Evolutionary conservation across 2,797 vertebrate genomes (phyloP).

Genomic region (Salarias fasciatus): DNA sequence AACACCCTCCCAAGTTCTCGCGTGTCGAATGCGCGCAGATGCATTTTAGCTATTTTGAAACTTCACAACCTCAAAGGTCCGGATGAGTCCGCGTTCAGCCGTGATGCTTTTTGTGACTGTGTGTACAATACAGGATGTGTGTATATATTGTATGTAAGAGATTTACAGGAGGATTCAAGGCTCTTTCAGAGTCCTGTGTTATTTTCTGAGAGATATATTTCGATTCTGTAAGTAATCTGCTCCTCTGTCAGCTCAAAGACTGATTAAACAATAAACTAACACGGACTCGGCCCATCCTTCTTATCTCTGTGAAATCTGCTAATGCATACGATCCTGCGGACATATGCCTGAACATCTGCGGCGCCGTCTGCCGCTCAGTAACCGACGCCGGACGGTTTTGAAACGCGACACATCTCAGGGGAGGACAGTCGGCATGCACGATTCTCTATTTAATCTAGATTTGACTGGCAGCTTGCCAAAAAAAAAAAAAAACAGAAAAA

Average conservation of each 20-base stretch:
- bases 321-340: neutral
- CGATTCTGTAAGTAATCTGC: constrained; percentile 77
- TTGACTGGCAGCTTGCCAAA: too few species aligned
- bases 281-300: constrained; percentile 37
- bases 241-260: constrained; percentile 72
- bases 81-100: constrained; percentile 56
- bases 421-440: too few species aligned
- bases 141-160: constrained; percentile 79
- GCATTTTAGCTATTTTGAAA: constrained; percentile 63
- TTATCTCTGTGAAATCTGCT: constrained; percentile 7
- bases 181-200: constrained; percentile 79
- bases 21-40: constrained; percentile 76
- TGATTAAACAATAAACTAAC: constrained; percentile 84
- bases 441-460: too few species aligned
- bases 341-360: constrained; percentile 9
- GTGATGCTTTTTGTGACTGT: constrained; percentile 70
- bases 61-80: constrained; percentile 59
- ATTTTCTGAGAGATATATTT: constrained; percentile 83
- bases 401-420: neutral
- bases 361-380: neutral
- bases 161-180: constrained; percentile 66
- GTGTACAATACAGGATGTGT: constrained; percentile 70
- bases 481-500: too few species aligned
- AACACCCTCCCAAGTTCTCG: constrained; percentile 13
- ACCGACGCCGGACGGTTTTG: neutral